Conservation (phyloP, 1,140 invertebrate genomes). For the Calephelis virginiensis region DNA sequence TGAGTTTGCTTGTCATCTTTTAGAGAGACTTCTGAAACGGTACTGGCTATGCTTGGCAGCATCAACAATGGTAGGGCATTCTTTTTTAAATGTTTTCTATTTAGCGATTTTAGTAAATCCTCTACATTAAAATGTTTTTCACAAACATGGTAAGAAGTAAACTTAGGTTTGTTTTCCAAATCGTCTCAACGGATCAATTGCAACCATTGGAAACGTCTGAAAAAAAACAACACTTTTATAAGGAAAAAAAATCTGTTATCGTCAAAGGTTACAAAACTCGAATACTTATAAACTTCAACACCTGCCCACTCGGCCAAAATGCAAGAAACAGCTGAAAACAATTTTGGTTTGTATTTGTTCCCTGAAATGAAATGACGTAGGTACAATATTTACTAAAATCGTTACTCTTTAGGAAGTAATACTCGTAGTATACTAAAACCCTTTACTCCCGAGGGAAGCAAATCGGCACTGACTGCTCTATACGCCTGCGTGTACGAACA, state of each 20-base stretch:
- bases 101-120: slow-evolving; percentile 25
- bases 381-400: no score
- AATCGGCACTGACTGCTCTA: no score
- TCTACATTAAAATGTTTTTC: slow-evolving; percentile 34
- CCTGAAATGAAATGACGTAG: no score
- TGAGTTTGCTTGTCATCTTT: slow-evolving; percentile 31
- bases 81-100: slow-evolving; percentile 33
- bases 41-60: slow-evolving; percentile 27
- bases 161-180: slow-evolving; percentile 33
- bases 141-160: slow-evolving; percentile 31
- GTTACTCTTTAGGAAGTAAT: no score
- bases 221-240: slow-evolving; percentile 27
- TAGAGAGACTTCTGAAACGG: slow-evolving; percentile 13
- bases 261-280: neutral
- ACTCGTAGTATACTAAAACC: no score
- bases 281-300: no score
- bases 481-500: no score
- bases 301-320: no score
- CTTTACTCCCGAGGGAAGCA: no score
- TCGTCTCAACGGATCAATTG: slow-evolving; percentile 32
- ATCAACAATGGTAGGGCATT: slow-evolving; percentile 29
- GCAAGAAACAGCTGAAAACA: no score
- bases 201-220: slow-evolving; percentile 35
- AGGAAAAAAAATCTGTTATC: slow-evolving; percentile 15
- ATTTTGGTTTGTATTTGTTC: no score